Evolutionary conservation across 2,888 invertebrate species (phyloP).

Genomic region (Leptopilina syphax): DNA sequence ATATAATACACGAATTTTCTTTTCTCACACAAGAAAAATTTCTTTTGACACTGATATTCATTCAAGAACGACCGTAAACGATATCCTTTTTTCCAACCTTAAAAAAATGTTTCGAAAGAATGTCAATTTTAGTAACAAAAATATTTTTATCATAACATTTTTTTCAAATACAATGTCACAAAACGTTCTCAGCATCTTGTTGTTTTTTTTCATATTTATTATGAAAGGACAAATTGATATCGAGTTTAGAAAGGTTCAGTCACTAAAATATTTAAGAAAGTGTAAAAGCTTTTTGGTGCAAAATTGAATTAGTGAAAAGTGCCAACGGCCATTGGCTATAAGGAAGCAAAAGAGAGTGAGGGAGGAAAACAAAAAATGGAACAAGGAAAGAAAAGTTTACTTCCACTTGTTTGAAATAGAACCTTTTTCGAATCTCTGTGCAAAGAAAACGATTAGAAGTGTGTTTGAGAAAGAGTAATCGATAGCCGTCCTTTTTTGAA

Average conservation of each 20-base stretch:
- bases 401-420: background rate
- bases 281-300: background rate
- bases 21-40: background rate
- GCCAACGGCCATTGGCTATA: background rate
- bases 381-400: background rate
- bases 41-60: too few species aligned
- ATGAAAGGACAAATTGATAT: background rate
- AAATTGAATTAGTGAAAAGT: constrained; percentile 6
- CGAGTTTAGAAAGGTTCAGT: background rate
- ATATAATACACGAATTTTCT: background rate
- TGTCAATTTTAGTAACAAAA: too few species aligned
- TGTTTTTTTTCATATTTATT: background rate
- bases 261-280: constrained; percentile 1
- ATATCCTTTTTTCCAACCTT: too few species aligned
- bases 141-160: too few species aligned
- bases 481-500: background rate
- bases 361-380: too few species aligned
- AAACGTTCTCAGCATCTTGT: background rate
- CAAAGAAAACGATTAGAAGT: background rate
- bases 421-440: background rate
- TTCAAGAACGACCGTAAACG: too few species aligned
- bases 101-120: too few species aligned
- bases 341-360: background rate
- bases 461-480: background rate
- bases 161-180: background rate